Conservation (phyloP, 2,113 vertebrate species). For the Phoenicopterus ruber region DNA sequence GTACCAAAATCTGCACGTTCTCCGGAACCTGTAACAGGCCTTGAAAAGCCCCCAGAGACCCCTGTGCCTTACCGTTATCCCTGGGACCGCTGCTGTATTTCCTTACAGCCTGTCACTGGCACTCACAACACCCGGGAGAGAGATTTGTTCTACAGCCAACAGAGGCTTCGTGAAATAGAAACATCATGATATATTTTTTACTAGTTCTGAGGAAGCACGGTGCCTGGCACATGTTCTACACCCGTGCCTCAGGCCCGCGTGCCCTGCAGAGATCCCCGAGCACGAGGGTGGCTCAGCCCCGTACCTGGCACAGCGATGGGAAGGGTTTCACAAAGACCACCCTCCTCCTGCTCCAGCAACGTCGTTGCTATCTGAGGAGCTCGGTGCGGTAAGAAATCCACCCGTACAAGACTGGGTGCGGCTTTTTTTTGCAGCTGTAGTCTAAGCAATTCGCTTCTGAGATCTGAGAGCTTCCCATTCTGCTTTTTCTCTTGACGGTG, state of each 20-base stretch:
- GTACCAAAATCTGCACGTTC: background rate
- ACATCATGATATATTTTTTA: fast-evolving
- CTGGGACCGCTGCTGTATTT: background rate
- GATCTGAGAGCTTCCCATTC: background rate
- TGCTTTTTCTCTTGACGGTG: background rate
- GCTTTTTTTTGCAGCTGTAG: background rate
- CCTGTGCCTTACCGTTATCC: background rate
- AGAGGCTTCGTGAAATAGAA: background rate
- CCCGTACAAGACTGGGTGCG: background rate
- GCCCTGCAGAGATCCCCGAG: background rate
- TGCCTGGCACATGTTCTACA: background rate
- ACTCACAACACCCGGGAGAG: background rate
- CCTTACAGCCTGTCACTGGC: background rate
- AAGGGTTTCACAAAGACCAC: background rate
- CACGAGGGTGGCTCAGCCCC: background rate
- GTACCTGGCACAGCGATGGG: background rate
- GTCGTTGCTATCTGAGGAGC: background rate
- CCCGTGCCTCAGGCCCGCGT: background rate
- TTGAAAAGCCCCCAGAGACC: background rate
- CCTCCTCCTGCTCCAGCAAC: background rate
- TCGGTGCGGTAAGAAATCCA: background rate
- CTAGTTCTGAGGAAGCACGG: background rate
- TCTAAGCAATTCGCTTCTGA: background rate
- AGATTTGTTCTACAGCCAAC: background rate
- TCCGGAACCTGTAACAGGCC: background rate